A percentile compares a stretch with the other conserved stretches of the same genome.
Conservation (phyloP, 2,113 vertebrate species). For the Thalassarche chlororhynchos region DNA sequence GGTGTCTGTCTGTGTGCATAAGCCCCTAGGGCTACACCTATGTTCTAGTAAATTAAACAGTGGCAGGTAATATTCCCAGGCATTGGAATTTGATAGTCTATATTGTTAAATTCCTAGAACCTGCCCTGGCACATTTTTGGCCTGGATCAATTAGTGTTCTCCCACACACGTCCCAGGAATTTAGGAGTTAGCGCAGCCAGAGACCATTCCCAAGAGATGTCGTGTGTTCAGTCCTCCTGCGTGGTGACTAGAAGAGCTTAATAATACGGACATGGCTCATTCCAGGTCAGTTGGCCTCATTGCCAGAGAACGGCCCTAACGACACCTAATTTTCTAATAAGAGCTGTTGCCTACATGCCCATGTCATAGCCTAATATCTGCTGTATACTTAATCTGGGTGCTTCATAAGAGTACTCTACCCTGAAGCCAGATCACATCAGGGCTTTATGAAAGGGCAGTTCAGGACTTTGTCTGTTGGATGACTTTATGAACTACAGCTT, state of each 20-base stretch:
- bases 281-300: not conserved
- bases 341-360: not conserved
- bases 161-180: constrained; percentile 20
- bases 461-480: not conserved
- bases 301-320: not conserved
- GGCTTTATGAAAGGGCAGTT: not conserved
- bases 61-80: constrained; percentile 51
- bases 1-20: not conserved
- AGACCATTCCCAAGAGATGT: not conserved
- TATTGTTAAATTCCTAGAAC: constrained; percentile 49
- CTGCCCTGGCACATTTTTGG: constrained; percentile 59
- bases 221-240: accelerated
- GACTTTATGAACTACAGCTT: not conserved
- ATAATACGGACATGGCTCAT: not conserved
- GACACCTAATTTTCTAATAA: not conserved
- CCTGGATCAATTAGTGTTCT: constrained; percentile 40
- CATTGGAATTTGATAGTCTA: constrained; percentile 47
- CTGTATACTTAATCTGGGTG: not conserved
- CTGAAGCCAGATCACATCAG: not conserved
- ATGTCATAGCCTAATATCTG: not conserved
- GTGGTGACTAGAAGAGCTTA: not conserved
- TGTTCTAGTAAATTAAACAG: constrained; percentile 37
- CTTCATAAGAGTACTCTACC: not conserved
- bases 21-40: constrained; percentile 52
- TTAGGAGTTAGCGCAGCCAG: not conserved